Evolutionary conservation across 2,113 vertebrate species (phyloP).

Genomic region (Tetraodon nigroviridis): DNA sequence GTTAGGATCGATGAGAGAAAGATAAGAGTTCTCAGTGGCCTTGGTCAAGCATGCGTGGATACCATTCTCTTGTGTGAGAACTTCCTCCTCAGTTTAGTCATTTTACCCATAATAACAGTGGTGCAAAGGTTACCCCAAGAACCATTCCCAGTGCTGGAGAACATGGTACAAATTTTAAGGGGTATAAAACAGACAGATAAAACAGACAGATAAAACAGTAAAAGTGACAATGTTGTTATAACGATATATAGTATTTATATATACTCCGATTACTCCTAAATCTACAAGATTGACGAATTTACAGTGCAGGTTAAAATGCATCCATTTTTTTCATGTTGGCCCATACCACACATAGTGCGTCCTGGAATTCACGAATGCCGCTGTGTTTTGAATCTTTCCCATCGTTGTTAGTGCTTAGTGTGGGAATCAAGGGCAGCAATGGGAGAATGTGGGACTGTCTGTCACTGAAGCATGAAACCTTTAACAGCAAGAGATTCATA

Average conservation of each 20-base stretch:
- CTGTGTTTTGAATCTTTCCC: conserved; percentile 57
- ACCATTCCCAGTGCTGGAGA: conserved; percentile 2
- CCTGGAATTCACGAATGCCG: conserved; percentile 48
- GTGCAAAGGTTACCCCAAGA: conserved; percentile 31
- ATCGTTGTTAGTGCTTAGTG: conserved; percentile 46
- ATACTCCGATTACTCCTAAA: too few relatives aligned
- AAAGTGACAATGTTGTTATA: neutral
- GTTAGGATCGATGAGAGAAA: conserved; percentile 64
- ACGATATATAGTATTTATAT: neutral
- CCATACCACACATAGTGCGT: conserved; percentile 31
- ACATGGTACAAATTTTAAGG: neutral
- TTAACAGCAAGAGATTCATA: conserved; percentile 19
- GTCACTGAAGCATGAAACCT: conserved; percentile 47
- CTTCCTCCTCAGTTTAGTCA: conserved; percentile 28
- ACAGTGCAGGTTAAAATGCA: neutral
- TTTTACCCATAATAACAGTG: conserved; percentile 36
- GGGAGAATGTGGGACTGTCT: conserved; percentile 56
- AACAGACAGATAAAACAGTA: neutral
- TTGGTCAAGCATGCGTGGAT: conserved; percentile 62
- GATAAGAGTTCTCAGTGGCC: conserved; percentile 70
- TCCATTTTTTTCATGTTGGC: conserved; percentile 12
- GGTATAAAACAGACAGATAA: neutral
- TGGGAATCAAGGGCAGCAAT: conserved; percentile 70
- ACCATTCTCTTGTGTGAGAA: conserved; percentile 66
- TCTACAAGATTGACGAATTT: too few relatives aligned